A percentile compares a stretch with the other conserved stretches of the same genome.
phyloP scores from a whole-genome alignment of 2,113 vertebrate genomes.

The Pelvicachromis taeniatus region DNA sequence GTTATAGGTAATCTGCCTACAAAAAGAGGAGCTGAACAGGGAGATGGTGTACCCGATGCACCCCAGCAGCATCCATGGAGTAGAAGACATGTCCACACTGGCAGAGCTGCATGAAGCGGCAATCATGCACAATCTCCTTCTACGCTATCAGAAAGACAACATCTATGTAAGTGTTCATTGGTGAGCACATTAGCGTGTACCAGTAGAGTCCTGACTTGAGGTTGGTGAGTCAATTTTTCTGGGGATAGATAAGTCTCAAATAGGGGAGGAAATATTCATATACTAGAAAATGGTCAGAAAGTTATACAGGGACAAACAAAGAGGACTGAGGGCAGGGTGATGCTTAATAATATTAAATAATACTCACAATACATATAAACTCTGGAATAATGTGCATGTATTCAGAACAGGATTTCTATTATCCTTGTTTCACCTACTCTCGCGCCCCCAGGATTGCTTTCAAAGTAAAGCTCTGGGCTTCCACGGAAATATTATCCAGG shows the following conservation, averaged over 20 bases:
- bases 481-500: background rate
- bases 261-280: background rate
- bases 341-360: background rate
- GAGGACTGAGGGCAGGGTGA: background rate
- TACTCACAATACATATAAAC: background rate
- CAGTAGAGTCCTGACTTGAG: background rate
- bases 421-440: background rate
- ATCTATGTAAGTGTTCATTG: slow-evolving; percentile 79
- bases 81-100: slow-evolving; percentile 88
- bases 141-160: slow-evolving; percentile 81
- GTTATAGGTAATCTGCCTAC: slow-evolving; percentile 74
- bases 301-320: background rate
- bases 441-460: background rate
- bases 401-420: background rate
- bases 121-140: slow-evolving; percentile 87
- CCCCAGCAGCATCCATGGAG: slow-evolving; percentile 77
- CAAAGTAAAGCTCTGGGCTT: background rate
- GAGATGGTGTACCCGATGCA: slow-evolving; percentile 81
- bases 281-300: background rate
- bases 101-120: slow-evolving; percentile 85
- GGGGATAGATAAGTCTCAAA: background rate
- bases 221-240: background rate
- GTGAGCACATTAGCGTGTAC: background rate
- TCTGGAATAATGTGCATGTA: background rate
- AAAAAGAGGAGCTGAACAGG: slow-evolving; percentile 69